phyloP scores from a whole-genome alignment of 2,888 invertebrate species.

The Eledona agricola region DNA sequence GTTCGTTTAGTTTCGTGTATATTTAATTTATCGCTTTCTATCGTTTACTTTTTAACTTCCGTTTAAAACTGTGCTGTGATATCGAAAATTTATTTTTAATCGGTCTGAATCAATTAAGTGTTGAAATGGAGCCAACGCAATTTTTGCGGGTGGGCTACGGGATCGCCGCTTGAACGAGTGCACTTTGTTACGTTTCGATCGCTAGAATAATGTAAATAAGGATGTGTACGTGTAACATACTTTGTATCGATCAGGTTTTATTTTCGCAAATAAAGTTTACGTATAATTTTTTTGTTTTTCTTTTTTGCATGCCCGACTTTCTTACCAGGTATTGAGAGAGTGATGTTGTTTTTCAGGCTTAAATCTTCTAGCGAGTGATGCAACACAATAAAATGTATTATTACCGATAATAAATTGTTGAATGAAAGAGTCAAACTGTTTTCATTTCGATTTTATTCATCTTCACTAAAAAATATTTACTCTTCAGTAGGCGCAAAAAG shows the following conservation, averaged over 20 bases:
- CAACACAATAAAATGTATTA: slow-evolving; percentile 19
- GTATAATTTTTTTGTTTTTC: slow-evolving; percentile 18
- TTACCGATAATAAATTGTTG: slow-evolving; percentile 24
- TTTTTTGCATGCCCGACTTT: slow-evolving; percentile 26
- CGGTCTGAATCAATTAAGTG: too few relatives aligned
- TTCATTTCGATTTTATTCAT: too few relatives aligned
- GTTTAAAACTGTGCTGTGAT: slow-evolving; percentile 30
- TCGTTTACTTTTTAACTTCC: slow-evolving; percentile 10
- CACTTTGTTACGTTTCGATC: slow-evolving; percentile 12
- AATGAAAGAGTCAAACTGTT: too few relatives aligned
- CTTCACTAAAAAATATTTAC: too few relatives aligned
- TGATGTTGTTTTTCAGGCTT: slow-evolving; percentile 26
- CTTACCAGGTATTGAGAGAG: slow-evolving; percentile 4
- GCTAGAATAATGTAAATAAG: slow-evolving; percentile 26
- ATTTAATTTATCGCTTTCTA: slow-evolving; percentile 12
- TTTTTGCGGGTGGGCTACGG: too few relatives aligned
- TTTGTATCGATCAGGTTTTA: slow-evolving; percentile 26
- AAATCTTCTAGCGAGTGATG: slow-evolving; percentile 22
- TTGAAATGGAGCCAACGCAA: too few relatives aligned
- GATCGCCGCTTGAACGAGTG: slow-evolving; percentile 9
- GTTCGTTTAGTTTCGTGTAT: slow-evolving; percentile 11
- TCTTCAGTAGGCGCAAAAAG: too few relatives aligned
- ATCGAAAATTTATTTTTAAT: slow-evolving; percentile 31
- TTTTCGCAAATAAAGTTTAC: slow-evolving; percentile 28
- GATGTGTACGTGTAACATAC: slow-evolving; percentile 22